Conservation (phyloP, 2,113 vertebrate genomes). For the Neogobius melanostomus region DNA sequence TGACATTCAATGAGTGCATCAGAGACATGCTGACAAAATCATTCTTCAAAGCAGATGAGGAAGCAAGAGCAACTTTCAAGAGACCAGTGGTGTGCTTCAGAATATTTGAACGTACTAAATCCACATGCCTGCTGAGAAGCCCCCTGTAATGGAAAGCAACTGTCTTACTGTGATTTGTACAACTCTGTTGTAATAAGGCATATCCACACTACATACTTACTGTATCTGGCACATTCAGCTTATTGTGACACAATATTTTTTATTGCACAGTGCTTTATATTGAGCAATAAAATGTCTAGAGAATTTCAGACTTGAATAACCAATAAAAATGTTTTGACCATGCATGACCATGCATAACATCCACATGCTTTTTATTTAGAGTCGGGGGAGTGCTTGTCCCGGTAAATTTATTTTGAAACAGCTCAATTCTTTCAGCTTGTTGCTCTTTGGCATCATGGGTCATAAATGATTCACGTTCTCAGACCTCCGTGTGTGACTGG, state of each 20-base stretch:
- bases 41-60: conserved; percentile 6
- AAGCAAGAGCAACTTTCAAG: background rate
- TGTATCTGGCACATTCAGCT: too few species aligned
- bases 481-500: conserved; percentile 23
- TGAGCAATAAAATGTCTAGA: too few species aligned
- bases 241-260: too few species aligned
- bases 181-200: too few species aligned
- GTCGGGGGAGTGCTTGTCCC: conserved; percentile 3
- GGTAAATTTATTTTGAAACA: conserved; percentile 13
- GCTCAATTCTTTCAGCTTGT: background rate
- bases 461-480: conserved; percentile 42
- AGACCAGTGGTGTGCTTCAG: background rate
- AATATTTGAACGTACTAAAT: background rate
- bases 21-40: conserved; percentile 30
- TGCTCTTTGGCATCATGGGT: conserved; percentile 2
- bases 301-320: too few species aligned
- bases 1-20: conserved; percentile 4
- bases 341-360: background rate
- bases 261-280: too few species aligned
- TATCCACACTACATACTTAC: too few species aligned
- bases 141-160: background rate
- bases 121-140: background rate
- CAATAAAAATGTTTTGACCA: conserved; percentile 3
- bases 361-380: background rate
- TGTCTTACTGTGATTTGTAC: background rate